Evolutionary conservation across 2,113 vertebrate species (phyloP), one percentile per base, ranked within the genome.

Genomic region (Pelecanus crispus): DNA sequence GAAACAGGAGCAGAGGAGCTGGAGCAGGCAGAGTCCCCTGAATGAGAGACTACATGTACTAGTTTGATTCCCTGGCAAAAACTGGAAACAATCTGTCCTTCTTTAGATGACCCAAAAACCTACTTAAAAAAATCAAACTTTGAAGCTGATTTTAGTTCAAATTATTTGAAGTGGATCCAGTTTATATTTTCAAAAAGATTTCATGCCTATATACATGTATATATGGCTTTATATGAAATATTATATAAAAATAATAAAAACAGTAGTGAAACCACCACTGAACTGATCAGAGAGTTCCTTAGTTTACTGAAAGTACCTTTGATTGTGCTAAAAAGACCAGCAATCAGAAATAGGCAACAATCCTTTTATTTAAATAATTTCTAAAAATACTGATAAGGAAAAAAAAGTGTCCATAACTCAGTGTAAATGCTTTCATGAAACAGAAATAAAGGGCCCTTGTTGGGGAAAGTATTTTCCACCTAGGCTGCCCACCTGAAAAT

Each of bases 51-150:
- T 92, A 62, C 11, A 5, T 93, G 84, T 74, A 17, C 26, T 90
- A 11, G 25, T 73, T 92, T 85, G 9, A 53, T 93, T 91, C 85
- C 84, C 63, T 92, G 90, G 90, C 93, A 93, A n/a, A 82, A 85
- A 17, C 34, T 88, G 42, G 62, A 93, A 79, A 90, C 87, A 95
- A 85, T 92, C 71, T 96, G 90, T 97, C 58, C 70, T 91, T 24
- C 70, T 58, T 58, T 6, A 47, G 71, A 93, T 77, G 58, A 15
- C 86, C 90, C 92, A 96, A 86, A 93, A 91, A 16, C 19, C 56
- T 68, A 58, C 84, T 82, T 82, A 75, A 29, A 90, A 94, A 95
- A 91, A 58, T 42, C 40, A 89, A 61, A 85, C 61, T 40, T 0
- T 53, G 74, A 72, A 66, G 31, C 13, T 79, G 28, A 32, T 73